phyloP scores from a whole-genome alignment of 2,113 vertebrate genomes.

The Zapus hudsonius region DNA sequence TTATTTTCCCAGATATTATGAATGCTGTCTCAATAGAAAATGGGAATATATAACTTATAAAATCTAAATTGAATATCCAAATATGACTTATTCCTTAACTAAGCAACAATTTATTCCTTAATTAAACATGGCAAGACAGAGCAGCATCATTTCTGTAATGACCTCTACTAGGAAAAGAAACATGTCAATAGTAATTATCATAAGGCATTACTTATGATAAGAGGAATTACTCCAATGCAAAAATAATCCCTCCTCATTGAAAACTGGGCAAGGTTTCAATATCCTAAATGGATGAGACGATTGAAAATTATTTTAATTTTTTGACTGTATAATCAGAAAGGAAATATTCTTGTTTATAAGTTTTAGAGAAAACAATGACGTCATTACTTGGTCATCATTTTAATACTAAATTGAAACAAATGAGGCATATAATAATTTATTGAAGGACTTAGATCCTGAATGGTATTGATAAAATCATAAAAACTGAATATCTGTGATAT shows the following conservation, averaged over 20 bases:
- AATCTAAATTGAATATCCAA: neutral
- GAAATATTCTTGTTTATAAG: neutral
- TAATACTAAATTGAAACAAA: conserved; percentile 46
- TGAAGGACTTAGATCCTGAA: conserved; percentile 11
- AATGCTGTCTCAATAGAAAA: neutral
- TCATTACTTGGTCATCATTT: conserved; percentile 42
- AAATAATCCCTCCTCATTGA: conserved; percentile 5
- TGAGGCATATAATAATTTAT: conserved; percentile 41
- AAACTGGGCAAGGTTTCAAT: conserved; percentile 34
- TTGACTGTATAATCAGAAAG: conserved; percentile 25
- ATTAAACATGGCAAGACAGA: neutral
- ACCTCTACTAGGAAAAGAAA: neutral
- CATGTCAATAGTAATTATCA: neutral
- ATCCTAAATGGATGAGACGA: neutral
- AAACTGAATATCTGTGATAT: conserved; percentile 47
- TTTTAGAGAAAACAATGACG: conserved; percentile 12
- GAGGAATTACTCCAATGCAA: neutral
- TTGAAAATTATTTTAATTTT: conserved; percentile 39
- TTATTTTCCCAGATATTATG: neutral
- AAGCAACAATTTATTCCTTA: neutral
- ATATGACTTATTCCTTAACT: neutral
- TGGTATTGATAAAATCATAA: conserved; percentile 26
- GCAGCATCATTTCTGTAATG: neutral
- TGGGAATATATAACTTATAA: neutral
- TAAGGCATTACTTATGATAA: too few species aligned